A percentile compares a stretch with the other conserved stretches of the same genome.
phyloP scores from a whole-genome alignment of 2,888 invertebrate species.

The Ferrisia virgata region DNA sequence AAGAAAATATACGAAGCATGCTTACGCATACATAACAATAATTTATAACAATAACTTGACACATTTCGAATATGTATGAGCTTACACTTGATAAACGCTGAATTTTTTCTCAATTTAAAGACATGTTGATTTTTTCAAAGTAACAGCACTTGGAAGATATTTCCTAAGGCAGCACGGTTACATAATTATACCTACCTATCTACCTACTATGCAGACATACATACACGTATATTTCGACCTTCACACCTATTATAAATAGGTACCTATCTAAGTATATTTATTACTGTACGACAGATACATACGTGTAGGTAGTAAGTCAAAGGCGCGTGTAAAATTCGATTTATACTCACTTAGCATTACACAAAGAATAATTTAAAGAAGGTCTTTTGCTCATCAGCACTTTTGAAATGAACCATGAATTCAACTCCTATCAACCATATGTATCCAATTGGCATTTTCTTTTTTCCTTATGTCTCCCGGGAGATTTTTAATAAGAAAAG shows the following conservation, averaged over 20 bases:
- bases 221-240: too few relatives aligned
- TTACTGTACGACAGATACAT: too few relatives aligned
- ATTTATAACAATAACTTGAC: not conserved
- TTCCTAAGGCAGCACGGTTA: not conserved
- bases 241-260: too few relatives aligned
- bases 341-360: not conserved
- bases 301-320: not conserved
- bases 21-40: not conserved
- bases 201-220: too few relatives aligned
- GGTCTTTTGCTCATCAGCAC: not conserved
- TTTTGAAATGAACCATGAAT: not conserved
- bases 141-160: not conserved
- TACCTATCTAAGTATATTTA: too few relatives aligned
- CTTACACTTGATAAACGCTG: not conserved
- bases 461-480: constrained; percentile 1
- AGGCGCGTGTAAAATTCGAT: not conserved
- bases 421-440: not conserved
- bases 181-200: too few relatives aligned
- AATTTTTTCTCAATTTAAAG: not conserved
- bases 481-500: not conserved
- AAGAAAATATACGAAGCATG: not conserved
- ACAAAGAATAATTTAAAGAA: not conserved
- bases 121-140: not conserved
- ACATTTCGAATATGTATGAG: not conserved
- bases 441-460: not conserved